Percentiles rank a stretch among this genome's conserved stretches.
phyloP scores from a whole-genome alignment of 2,888 invertebrate species.

The Ennomos erosarius region DNA sequence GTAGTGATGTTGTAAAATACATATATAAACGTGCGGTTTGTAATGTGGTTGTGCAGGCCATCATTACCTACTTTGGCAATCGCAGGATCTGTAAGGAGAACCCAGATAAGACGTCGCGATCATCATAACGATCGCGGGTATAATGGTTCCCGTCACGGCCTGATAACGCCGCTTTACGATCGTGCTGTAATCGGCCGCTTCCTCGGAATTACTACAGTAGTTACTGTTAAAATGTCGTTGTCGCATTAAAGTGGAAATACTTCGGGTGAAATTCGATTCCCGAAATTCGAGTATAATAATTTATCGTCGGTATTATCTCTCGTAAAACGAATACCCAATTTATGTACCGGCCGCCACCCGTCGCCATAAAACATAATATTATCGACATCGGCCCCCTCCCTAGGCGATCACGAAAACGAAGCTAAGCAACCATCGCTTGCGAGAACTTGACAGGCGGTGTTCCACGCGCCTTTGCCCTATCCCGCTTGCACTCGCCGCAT shows the following conservation, averaged over 20 bases:
- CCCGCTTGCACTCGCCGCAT: slow-evolving; percentile 32
- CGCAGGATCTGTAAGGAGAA: slow-evolving; percentile 51
- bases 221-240: slow-evolving; percentile 44
- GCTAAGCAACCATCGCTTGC: slow-evolving; percentile 77
- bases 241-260: slow-evolving; percentile 50
- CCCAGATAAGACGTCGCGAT: slow-evolving; percentile 53
- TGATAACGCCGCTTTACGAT: slow-evolving; percentile 63
- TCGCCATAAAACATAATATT: slow-evolving; percentile 82
- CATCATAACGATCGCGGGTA: slow-evolving; percentile 60
- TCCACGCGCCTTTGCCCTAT: slow-evolving; percentile 42
- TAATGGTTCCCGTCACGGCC: slow-evolving; percentile 67
- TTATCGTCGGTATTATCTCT: slow-evolving; percentile 76
- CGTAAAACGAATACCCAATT: slow-evolving; percentile 81
- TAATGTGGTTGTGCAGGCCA: too few relatives aligned
- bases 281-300: slow-evolving; percentile 73
- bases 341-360: slow-evolving; percentile 72
- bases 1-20: slow-evolving; percentile 39
- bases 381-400: slow-evolving; percentile 81
- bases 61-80: slow-evolving; percentile 42
- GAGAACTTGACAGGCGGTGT: slow-evolving; percentile 71
- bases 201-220: slow-evolving; percentile 51
- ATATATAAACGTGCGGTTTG: too few relatives aligned
- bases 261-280: slow-evolving; percentile 61
- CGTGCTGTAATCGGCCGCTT: slow-evolving; percentile 61
- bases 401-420: slow-evolving; percentile 83